phyloP scores from a whole-genome alignment of 2,888 invertebrate genomes.

The Helobdella robusta region DNA sequence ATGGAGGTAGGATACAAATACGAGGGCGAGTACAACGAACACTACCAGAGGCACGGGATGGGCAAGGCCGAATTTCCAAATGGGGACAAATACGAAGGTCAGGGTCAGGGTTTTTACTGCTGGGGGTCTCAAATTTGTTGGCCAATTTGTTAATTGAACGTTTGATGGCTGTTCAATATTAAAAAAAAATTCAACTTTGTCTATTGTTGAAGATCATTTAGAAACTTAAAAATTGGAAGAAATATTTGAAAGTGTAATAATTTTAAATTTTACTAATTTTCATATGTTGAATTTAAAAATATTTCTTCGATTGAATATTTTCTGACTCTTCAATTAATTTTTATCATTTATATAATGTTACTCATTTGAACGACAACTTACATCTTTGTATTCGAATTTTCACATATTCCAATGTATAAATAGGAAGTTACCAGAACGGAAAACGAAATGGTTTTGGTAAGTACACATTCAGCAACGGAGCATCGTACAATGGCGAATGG shows the following conservation, averaged over 20 bases:
- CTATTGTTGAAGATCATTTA: too few relatives aligned
- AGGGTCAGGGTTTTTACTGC: too few relatives aligned
- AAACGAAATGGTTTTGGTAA: slow-evolving; percentile 71
- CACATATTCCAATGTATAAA: neutral
- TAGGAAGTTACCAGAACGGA: slow-evolving; percentile 61
- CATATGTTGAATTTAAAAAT: too few relatives aligned
- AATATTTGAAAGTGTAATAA: too few relatives aligned
- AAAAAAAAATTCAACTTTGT: too few relatives aligned
- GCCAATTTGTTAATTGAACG: too few relatives aligned
- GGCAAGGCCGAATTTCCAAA: slow-evolving; percentile 76
- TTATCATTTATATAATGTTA: neutral
- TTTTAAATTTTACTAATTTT: too few relatives aligned
- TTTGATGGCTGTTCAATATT: too few relatives aligned
- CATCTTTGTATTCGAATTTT: neutral
- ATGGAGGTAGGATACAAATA: slow-evolving; percentile 51
- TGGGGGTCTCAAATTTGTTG: too few relatives aligned
- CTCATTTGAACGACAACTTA: neutral
- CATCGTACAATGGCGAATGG: slow-evolving; percentile 69
- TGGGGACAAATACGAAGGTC: slow-evolving; percentile 75
- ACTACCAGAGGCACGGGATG: slow-evolving; percentile 69
- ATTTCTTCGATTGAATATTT: neutral
- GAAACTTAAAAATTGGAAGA: too few relatives aligned
- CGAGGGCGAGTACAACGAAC: slow-evolving; percentile 67
- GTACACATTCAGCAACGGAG: slow-evolving; percentile 54
- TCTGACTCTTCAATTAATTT: neutral